These are phyloP conservation scores for Oryzias melastigma DNA, from an alignment of 2,113 vertebrate species.

Conservation along the genomic window DNA sequence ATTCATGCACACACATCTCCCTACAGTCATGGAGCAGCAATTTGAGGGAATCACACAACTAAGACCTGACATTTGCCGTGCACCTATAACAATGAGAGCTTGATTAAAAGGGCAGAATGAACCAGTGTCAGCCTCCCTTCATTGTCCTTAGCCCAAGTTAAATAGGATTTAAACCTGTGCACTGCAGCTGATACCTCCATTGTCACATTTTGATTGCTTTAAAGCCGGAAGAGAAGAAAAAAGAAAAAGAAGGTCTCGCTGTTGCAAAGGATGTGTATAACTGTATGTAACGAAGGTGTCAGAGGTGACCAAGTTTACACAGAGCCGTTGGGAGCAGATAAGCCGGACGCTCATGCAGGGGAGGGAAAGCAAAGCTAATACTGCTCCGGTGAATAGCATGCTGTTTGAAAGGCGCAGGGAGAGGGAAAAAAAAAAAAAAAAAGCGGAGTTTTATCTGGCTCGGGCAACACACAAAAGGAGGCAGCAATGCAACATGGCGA, in stretches of 20 bases:
- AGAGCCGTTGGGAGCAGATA: slow-evolving; percentile 59
- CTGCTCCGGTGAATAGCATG: slow-evolving; percentile 44
- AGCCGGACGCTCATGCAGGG: slow-evolving; percentile 28
- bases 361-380: slow-evolving; percentile 30
- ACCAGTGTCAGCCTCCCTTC: slow-evolving; percentile 55
- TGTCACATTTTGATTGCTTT: slow-evolving; percentile 64
- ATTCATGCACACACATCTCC: slow-evolving; percentile 43
- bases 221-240: slow-evolving; percentile 21
- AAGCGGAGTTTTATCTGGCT: slow-evolving; percentile 71
- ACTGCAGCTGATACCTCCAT: slow-evolving; percentile 55
- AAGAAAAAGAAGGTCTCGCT: slow-evolving; percentile 59
- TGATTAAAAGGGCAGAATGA: slow-evolving; percentile 74
- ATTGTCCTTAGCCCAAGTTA: slow-evolving; percentile 64
- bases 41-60: slow-evolving; percentile 58
- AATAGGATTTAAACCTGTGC: slow-evolving; percentile 69
- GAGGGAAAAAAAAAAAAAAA: slow-evolving; percentile 40
- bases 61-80: slow-evolving; percentile 66
- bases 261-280: slow-evolving; percentile 43
- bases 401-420: slow-evolving; percentile 59
- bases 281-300: slow-evolving; percentile 42
- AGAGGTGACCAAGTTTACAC: slow-evolving; percentile 61
- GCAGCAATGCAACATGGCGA: slow-evolving; percentile 58
- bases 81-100: slow-evolving; percentile 66
- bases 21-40: slow-evolving; percentile 57
- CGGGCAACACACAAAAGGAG: slow-evolving; percentile 67